Evolutionary conservation across 2,113 vertebrate genomes (phyloP), one percentile per base, ranked within the genome.

Genomic region (Hippocampus mohnikei): DNA sequence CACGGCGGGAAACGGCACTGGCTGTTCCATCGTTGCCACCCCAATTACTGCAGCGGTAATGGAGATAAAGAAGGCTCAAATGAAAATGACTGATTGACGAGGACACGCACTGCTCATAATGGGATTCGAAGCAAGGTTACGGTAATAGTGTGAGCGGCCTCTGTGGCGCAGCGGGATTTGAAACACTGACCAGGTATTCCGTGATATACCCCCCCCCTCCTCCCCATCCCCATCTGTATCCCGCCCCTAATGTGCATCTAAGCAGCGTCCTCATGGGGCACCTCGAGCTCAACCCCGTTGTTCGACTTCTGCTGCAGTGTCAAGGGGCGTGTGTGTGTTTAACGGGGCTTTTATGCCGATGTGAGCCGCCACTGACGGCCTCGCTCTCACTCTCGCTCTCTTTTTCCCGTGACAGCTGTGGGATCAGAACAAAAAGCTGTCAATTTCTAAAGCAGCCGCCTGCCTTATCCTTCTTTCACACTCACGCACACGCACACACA

Each of bases 351-450:
- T 37, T 37, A 79, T 78, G 83, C 70, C 73, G 66, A 79, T 76
- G 70, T 82, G 85, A 61, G 80, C 68, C 76, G 79, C 76, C 78
- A 74, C 55, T 86, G 77, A 89, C 29, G 18, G 61, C 29, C 21
- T n/a, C 40, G 10, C 42, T 44, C 33, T 40, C 60, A 21, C 18
- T 62, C 83, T 81, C 81, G 70, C 79, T 64, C 78, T 77, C 71
- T 76, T 89, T 76, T 86, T 75, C 67, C 73, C 27, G 76, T 85
- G 89, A 91, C 91, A 92, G 89, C 90, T 92, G 91, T 89, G 76
- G 63, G 86, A 72, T 89, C 79, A 64, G 82, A 88, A 91, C 90
- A 89, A 90, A 88, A 89, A 87, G 83, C 82, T 80, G 77, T 84
- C 84, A 89, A 84, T 88, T 88, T 88, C 76, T 81, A 73, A 71